phyloP scores from a whole-genome alignment of 1,140 invertebrate genomes.

The Nebria ingens region DNA sequence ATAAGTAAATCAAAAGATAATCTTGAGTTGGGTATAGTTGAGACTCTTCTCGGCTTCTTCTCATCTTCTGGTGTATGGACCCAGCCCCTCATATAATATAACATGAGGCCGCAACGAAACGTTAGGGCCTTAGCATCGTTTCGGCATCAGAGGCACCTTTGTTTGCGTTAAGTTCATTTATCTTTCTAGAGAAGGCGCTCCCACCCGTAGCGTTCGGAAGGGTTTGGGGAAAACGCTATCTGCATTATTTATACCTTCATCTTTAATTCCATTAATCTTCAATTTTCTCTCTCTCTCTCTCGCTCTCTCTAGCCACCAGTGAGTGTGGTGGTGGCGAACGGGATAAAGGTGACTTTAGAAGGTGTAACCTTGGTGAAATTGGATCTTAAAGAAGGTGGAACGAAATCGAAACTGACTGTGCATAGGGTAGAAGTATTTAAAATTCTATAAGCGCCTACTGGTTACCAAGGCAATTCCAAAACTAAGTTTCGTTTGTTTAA shows the following conservation, averaged over 20 bases:
- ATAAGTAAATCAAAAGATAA: too few species aligned
- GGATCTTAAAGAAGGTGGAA: background rate
- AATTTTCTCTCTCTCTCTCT: background rate
- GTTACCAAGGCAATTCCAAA: conserved; percentile 1
- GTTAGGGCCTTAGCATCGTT: too few species aligned
- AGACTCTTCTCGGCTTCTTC: too few species aligned
- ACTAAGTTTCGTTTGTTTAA: conserved; percentile 5
- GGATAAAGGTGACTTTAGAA: background rate
- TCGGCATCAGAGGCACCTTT: background rate
- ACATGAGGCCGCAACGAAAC: too few species aligned
- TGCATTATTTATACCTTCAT: conserved; percentile 4
- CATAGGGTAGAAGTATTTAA: conserved; percentile 3
- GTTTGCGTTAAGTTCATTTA: conserved; percentile 7
- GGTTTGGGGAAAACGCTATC: background rate
- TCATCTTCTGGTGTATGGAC: too few species aligned
- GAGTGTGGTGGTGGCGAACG: background rate
- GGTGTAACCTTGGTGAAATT: background rate
- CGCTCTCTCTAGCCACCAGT: background rate
- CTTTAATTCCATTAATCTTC: conserved; percentile 9
- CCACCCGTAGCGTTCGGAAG: background rate
- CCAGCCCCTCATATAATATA: too few species aligned
- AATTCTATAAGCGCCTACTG: background rate
- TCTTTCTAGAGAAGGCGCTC: background rate
- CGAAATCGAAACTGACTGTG: too few species aligned
- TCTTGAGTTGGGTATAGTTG: too few species aligned